A percentile compares a stretch with the other conserved stretches of the same genome.
Conservation (phyloP, 2,888 invertebrate genomes). For the Petrophora chlorosata region DNA sequence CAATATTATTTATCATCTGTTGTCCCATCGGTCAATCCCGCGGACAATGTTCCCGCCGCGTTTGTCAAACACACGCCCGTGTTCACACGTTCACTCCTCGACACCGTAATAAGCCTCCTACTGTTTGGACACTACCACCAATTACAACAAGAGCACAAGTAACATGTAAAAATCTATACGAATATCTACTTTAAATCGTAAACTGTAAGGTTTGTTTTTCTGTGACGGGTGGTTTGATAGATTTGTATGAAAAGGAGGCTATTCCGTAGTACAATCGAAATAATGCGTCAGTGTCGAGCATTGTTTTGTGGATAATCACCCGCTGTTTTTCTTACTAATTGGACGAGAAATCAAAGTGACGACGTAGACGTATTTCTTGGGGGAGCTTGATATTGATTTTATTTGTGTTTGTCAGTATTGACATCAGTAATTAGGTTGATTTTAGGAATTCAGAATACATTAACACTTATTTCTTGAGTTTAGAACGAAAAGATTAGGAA, state of each 20-base stretch:
- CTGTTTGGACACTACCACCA: slow-evolving; percentile 35
- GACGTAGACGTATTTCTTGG: slow-evolving; percentile 35
- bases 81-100: slow-evolving; percentile 48
- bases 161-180: background rate
- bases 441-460: too few species aligned
- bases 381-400: slow-evolving; percentile 26
- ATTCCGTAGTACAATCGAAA: slow-evolving; percentile 53
- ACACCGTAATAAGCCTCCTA: slow-evolving; percentile 58
- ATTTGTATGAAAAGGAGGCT: slow-evolving; percentile 34
- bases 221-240: slow-evolving; percentile 4
- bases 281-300: slow-evolving; percentile 67
- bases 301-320: slow-evolving; percentile 62
- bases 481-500: too few species aligned
- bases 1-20: slow-evolving; percentile 46
- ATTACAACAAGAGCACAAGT: slow-evolving; percentile 11
- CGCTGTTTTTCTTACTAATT: slow-evolving; percentile 79
- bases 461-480: too few species aligned
- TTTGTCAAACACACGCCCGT: slow-evolving; percentile 54
- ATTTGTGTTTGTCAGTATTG: slow-evolving; percentile 35
- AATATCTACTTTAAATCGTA: slow-evolving; percentile 10
- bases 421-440: too few species aligned
- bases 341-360: slow-evolving; percentile 71
- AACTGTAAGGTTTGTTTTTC: background rate
- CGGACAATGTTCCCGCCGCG: slow-evolving; percentile 40
- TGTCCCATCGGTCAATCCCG: slow-evolving; percentile 53